Percentiles rank a stretch among this genome's conserved stretches.
Conservation (phyloP, 1,140 invertebrate genomes). For the Andrena cerasifolii region DNA sequence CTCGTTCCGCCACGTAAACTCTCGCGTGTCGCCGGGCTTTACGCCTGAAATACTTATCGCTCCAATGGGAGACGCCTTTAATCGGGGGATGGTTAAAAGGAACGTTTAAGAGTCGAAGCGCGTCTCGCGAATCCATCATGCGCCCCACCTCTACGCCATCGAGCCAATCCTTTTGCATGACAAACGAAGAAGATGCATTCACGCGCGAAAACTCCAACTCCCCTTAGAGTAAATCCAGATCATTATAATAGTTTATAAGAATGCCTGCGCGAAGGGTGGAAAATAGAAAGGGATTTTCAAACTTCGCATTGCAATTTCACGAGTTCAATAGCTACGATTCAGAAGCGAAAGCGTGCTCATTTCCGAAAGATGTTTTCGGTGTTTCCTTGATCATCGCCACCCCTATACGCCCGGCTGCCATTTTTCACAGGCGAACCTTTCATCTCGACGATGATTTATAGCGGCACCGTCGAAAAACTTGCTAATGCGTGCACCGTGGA, state of each 20-base stretch:
- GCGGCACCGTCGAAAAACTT: slow-evolving; percentile 55
- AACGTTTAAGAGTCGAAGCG: not conserved
- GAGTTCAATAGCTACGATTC: too few relatives aligned
- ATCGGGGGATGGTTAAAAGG: slow-evolving; percentile 12
- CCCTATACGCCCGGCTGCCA: slow-evolving; percentile 25
- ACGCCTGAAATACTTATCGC: not conserved
- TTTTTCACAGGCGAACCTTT: slow-evolving; percentile 54
- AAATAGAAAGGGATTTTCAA: too few relatives aligned
- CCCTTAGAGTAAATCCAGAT: too few relatives aligned
- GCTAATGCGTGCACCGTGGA: slow-evolving; percentile 53
- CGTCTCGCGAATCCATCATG: slow-evolving; percentile 5
- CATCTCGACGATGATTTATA: slow-evolving; percentile 59
- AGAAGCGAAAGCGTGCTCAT: not conserved
- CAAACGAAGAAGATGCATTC: too few relatives aligned
- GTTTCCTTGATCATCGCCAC: slow-evolving; percentile 40
- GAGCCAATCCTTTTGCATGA: too few relatives aligned
- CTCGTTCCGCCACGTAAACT: not conserved
- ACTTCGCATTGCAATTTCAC: too few relatives aligned
- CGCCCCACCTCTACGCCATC: too few relatives aligned
- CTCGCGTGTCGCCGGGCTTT: not conserved
- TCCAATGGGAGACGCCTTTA: slow-evolving; percentile 9
- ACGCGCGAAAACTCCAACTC: too few relatives aligned
- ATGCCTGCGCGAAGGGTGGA: too few relatives aligned
- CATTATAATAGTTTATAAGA: too few relatives aligned
- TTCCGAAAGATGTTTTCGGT: slow-evolving; percentile 31